Evolutionary conservation across 2,888 invertebrate species (phyloP), one percentile per base, ranked within the genome.

Genomic region (Epistrophella euchroma): DNA sequence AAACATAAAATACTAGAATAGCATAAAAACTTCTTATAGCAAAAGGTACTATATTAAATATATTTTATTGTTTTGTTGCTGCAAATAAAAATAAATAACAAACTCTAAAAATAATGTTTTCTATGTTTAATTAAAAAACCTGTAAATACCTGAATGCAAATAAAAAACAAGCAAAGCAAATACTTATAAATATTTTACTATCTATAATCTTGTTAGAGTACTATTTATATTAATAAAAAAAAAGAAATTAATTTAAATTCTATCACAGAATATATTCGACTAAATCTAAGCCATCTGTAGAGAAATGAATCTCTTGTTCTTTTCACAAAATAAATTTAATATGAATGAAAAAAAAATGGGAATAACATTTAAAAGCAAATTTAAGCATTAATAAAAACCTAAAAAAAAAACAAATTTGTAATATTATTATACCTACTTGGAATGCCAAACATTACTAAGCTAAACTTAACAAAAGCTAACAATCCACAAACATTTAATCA

Each of bases 331-430:
- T 70, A 79, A 15, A 66, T 58, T 70, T 64, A 76, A 50, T 47
- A 71, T 62, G 25, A 72, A 64, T 66, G 25, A 72, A 64, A 25
- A 64, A 25, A 75, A 75, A 86, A 75, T 75, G 72, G 56, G 75
- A 86, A 81, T 72, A 78, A 60, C 52, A 87, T 77, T 45, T 78
- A 73, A 55, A 66, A 60, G 22, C 52, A 75, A 78, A 55, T 73
- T 75, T 81, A 68, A 81, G 58, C 76, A 82, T 66, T 77, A 87
- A 77, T 81, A 87, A 84, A 88, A 66, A 79, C 35, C 25, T 62
- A 75, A 75, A 60, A 82, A 15, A 82, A 70, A 76, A 76, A 22
- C 40, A 52, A 10, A 28, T 32, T 43, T 13, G 11, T 28, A 47
- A 47, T 60, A 47, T 25, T 75, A 62, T 74, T n/a, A n/a, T n/a